These are phyloP conservation scores for Buathra laborator DNA, from an alignment of 2,888 invertebrate genomes.

Conservation along the genomic window DNA sequence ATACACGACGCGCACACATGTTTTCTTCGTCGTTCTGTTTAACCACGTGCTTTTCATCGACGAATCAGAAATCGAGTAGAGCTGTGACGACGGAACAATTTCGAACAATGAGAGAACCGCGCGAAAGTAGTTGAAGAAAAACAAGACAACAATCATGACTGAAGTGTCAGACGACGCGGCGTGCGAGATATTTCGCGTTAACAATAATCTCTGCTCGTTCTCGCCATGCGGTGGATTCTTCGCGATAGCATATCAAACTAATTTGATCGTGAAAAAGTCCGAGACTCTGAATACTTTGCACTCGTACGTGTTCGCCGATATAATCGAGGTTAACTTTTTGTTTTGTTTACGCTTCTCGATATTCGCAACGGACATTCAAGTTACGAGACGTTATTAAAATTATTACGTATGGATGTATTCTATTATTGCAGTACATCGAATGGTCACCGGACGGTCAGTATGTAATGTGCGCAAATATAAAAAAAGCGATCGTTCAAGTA, in stretches of 20 bases:
- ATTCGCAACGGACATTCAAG: neutral
- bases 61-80: neutral
- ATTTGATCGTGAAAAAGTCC: constrained; percentile 76
- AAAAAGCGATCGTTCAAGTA: constrained; percentile 82
- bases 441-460: constrained; percentile 84
- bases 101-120: constrained; percentile 25
- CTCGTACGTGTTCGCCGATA: constrained; percentile 77
- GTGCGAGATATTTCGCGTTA: constrained; percentile 72
- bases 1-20: neutral
- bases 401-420: neutral
- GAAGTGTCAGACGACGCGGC: constrained; percentile 53
- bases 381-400: neutral
- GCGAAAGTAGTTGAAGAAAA: constrained; percentile 1
- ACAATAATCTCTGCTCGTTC: constrained; percentile 77
- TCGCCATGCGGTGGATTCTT: constrained; percentile 78
- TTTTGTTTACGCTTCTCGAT: neutral
- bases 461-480: constrained; percentile 81
- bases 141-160: constrained; percentile 32
- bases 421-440: constrained; percentile 78
- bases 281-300: constrained; percentile 73
- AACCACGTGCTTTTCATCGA: neutral
- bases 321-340: constrained; percentile 81
- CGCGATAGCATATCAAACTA: constrained; percentile 78
- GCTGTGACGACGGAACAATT: neutral
- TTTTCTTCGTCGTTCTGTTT: neutral